Percentiles rank a stretch among this genome's conserved stretches.
Conservation (phyloP, 2,888 invertebrate species). For the Agriopis leucophaearia region DNA sequence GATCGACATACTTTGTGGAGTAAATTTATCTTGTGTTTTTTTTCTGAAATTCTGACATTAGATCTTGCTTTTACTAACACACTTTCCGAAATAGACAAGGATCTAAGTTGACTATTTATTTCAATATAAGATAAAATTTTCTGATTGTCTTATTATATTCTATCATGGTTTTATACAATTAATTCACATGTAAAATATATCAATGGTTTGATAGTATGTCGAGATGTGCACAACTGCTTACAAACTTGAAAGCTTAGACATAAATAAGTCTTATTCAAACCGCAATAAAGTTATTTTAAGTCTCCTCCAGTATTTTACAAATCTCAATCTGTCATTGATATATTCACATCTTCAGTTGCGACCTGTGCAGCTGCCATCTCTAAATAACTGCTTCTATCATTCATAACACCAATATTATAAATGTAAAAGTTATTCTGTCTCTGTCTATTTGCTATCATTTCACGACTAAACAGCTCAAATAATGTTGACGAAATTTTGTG, state of each 20-base stretch:
- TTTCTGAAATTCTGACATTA: too few relatives aligned
- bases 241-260: not conserved
- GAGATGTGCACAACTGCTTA: not conserved
- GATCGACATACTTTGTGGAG: too few relatives aligned
- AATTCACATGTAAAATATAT: too few relatives aligned
- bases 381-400: slow-evolving; percentile 76
- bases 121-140: not conserved
- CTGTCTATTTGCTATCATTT: not conserved
- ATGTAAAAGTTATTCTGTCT: not conserved
- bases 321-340: slow-evolving; percentile 65
- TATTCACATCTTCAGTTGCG: slow-evolving; percentile 57
- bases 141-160: not conserved
- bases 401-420: not conserved
- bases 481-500: not conserved
- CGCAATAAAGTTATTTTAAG: not conserved
- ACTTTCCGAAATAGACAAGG: too few relatives aligned
- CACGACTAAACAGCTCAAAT: too few relatives aligned
- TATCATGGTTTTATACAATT: not conserved
- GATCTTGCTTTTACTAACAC: too few relatives aligned
- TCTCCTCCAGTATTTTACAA: slow-evolving; percentile 26
- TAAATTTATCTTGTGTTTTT: too few relatives aligned
- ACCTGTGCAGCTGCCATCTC: slow-evolving; percentile 67
- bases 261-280: not conserved
- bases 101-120: too few relatives aligned
- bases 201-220: not conserved